Base-by-base conservation (phyloP, 2,888 invertebrate species). In the Meta bourneti region DNA sequence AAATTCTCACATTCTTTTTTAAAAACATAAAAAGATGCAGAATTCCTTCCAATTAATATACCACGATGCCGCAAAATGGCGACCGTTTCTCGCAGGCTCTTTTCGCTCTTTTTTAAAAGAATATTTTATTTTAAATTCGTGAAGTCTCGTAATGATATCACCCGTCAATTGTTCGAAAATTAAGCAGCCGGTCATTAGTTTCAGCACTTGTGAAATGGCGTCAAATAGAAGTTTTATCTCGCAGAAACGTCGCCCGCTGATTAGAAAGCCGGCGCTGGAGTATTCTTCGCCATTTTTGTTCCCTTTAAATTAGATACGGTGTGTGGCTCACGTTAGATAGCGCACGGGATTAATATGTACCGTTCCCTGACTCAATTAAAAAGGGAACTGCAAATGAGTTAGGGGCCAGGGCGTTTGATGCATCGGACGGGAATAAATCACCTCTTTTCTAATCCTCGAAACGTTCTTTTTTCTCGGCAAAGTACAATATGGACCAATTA, bases 121-220 rank as follows among this genome's bases (percentile, higher is more conserved):
- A 49, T 61, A 82, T 82, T 82, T 82, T 71, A 82, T 71, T 71
- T 52, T 34, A 51, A 61, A 8, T 71, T 82, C 70, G 51, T 54
- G n/a, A 75, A 16, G 48, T 54, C 34, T 51, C 74, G 61, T 61
- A 61, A 74, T 51, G 16, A 48, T 61, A 84, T 84, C 61, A 13
- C 84, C 71, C 82, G 19, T 75, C 75, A 75, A 75, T 84, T 84
- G 84, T 84, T 84, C 84, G 16, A 84, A 84, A 84, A 84, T 84
- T 75, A 84, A 84, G 84, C 84, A 75, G 72, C 74, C 34, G 74
- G 52, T 75, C 84, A 84, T 75, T 84, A 84, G 72, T 51, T 72
- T 72, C 52, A 82, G 71, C 34, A 4, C 34, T 34, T 11, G 48
- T 54, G 61, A 84, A 78, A 84, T 49, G 84, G 61, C 84, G 74